Evolutionary conservation across 2,113 vertebrate species (phyloP), one percentile per base, ranked within the genome.

Genomic region (Gavia stellata): DNA sequence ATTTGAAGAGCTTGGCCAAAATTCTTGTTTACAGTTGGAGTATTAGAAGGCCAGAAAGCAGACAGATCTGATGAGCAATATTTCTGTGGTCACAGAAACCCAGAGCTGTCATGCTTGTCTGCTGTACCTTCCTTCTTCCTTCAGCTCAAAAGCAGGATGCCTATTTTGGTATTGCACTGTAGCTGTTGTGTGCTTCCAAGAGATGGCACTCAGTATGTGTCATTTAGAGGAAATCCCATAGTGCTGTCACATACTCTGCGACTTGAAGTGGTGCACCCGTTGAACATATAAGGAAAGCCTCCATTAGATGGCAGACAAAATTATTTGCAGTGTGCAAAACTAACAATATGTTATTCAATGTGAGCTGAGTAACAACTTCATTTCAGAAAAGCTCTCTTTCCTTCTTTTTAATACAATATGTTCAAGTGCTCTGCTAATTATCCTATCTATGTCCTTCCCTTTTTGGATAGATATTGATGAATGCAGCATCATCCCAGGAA

Each of bases 391-490:
- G 7, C 4, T 59, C 24, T 73, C 12, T 56, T 68, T 62, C 7
- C 9, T 6, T 45, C 10, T 67, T 78, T 81, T 65, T 44, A 36
- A 47, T 59, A 34, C 17, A 62, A 3, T 13, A 10, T 25, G 5
- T 87, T 17, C 44, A 47, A 74, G 3, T 53, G 5, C 20, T 28
- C n/a, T 73, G 18, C 42, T 90, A 53, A 70, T 95, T 72, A 42
- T 44, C 31, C 13, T 13, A 4, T 47, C 13, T 13, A 4, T 47
- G 19, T 59, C 11, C 7, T 95, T 83, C 44, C 63, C 53, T 96
- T 97, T 95, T 96, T 84, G n/a, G 45, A 4, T 58, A 99, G 99
- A 99, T 96, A 98, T 99, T n/a, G 98, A 99, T 52, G 99, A 99
- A 96, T 99, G 99, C 98, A 98, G 98, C 89, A 94, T 98, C 86